Evolutionary conservation across 2,888 invertebrate species (phyloP).

Genomic region (Lasioglossum zephyrum): DNA sequence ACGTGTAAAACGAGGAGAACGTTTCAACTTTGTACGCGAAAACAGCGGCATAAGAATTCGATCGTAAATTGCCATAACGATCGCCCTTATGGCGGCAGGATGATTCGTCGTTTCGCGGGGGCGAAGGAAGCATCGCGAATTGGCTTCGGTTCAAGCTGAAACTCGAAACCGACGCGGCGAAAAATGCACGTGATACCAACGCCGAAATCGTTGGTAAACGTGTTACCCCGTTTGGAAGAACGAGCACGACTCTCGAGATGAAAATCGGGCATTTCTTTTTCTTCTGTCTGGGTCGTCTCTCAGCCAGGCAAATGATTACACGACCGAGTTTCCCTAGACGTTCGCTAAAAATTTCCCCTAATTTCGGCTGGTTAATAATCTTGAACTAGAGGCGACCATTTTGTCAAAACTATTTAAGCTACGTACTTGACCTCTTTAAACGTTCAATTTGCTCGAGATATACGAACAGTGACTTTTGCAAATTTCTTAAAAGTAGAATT

Average conservation of each 20-base stretch:
- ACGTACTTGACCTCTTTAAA: background rate
- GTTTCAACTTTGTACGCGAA: conserved; percentile 10
- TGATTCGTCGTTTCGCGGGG: conserved; percentile 35
- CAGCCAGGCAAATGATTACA: conserved; percentile 20
- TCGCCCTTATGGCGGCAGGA: conserved; percentile 53
- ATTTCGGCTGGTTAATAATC: background rate
- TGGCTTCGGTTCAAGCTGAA: conserved; percentile 58
- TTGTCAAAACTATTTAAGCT: background rate
- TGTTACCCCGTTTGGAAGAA: conserved; percentile 35
- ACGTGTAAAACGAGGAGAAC: conserved; percentile 37
- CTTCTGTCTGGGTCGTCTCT: conserved; percentile 1
- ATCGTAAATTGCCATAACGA: conserved; percentile 66
- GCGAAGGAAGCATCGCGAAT: conserved; percentile 47
- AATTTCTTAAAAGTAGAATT: background rate
- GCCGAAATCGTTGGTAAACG: conserved; percentile 55
- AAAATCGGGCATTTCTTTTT: conserved; percentile 26
- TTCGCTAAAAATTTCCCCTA: conserved; percentile 3
- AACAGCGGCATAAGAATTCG: conserved; percentile 56
- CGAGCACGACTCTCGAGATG: conserved; percentile 24
- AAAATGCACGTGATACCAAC: conserved; percentile 49
- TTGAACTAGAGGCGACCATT: background rate
- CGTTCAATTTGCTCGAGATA: background rate
- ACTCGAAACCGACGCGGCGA: conserved; percentile 59
- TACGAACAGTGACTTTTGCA: background rate
- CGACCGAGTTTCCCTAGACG: background rate